These are phyloP conservation scores for Actenoides hombroni DNA, from an alignment of 2,113 vertebrate species.

Conservation along the genomic window DNA sequence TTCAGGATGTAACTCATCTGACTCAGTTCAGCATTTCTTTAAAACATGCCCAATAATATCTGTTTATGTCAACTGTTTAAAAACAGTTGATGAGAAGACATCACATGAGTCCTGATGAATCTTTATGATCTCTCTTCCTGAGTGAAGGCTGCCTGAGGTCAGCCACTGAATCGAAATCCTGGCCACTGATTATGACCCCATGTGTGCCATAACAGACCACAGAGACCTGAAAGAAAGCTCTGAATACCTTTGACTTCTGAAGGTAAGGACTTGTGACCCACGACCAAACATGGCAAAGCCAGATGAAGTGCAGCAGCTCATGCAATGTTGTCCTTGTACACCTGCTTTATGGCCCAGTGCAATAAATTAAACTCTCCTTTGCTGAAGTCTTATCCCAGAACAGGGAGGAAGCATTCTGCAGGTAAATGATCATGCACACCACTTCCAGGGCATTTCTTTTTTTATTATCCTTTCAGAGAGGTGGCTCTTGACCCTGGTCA, in stretches of 20 bases:
- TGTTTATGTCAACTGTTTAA: background rate
- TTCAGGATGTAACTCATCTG: background rate
- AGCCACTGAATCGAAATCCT: background rate
- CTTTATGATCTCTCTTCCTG: background rate
- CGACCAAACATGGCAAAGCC: background rate
- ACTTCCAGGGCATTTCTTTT: background rate
- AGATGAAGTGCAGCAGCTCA: background rate
- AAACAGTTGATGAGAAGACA: background rate
- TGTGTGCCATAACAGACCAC: too few species aligned
- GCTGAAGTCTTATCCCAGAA: background rate
- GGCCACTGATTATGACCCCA: background rate
- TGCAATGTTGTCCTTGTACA: background rate
- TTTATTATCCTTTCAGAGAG: background rate
- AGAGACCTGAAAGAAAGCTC: background rate
- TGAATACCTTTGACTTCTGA: background rate
- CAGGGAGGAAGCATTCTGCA: background rate
- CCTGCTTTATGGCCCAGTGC: background rate
- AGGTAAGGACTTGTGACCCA: background rate
- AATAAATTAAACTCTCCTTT: background rate
- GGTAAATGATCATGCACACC: accelerated
- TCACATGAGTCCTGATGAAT: background rate
- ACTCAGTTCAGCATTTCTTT: background rate
- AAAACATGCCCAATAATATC: background rate
- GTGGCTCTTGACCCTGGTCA: accelerated
- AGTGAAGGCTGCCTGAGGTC: background rate